Evolutionary conservation across 2,888 invertebrate genomes (phyloP), one percentile per base, ranked within the genome.

Genomic region (Tromatobia lineatoria): DNA sequence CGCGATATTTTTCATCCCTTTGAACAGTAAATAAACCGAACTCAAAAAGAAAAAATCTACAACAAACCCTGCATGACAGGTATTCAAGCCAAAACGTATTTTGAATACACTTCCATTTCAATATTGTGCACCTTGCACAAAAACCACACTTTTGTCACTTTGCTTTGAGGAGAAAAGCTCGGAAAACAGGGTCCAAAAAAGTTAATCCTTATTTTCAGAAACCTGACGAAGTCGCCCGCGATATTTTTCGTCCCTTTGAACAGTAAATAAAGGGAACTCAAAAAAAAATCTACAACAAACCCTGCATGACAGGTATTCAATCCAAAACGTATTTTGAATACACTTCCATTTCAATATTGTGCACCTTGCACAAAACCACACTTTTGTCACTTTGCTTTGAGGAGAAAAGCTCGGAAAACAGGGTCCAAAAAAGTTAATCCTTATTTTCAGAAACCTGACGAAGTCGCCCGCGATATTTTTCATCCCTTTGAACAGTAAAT

Each of bases 281-380:
- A 4, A 10, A 2, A 13, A 42, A 20, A 66, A 52, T 34, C 45
- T n/a, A n/a, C 42, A 59, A 69, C 57, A 29, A 78, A 50, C 52
- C 38, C 3, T 25, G 61, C 61, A 64, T 77, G 67, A 69, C n/a
- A n/a, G n/a, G n/a, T n/a, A n/a, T n/a, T n/a, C n/a, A 15, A 29
- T 29, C 29, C 29, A 6, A 29, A n/a, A n/a, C n/a, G n/a, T 29
- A 29, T 29, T 29, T 29, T 50, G 52, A 20, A 52, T 23, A 10
- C 18, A n/a, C 18, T 6, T 6, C 2, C 4, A 50, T 50, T 50
- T 4, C 18, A 38, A 50, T 18, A n/a, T 50, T 7, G 6, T 50
- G 1, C 15, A 18, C 4, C 15, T 2, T n/a, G n/a, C n/a, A 50
- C 47, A n/a, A 2, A 50, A 50, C n/a, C 7, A 50, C 3, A 50